Percentiles rank a stretch among this genome's conserved stretches.
phyloP scores from a whole-genome alignment of 2,113 vertebrate species.

The Entelurus aequoreus region DNA sequence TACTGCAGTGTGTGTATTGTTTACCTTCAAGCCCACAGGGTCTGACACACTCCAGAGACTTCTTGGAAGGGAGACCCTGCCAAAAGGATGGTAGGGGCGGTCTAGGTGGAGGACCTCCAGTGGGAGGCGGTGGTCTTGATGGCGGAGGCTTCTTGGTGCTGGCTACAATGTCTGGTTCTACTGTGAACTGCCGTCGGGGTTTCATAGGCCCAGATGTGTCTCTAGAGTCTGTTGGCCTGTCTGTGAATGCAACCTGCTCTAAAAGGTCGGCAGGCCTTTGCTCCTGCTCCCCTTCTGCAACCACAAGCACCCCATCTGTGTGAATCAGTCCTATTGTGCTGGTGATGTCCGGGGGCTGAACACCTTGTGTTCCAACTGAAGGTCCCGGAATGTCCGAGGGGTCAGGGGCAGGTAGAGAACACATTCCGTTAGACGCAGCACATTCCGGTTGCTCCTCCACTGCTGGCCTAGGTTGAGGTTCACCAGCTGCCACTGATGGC shows the following conservation, averaged over 20 bases:
- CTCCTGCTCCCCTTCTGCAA: constrained; percentile 50
- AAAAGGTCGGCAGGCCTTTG: constrained; percentile 68
- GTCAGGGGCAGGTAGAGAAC: constrained; percentile 18
- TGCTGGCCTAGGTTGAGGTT: constrained; percentile 21
- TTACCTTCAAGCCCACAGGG: constrained; percentile 82
- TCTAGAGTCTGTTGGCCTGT: constrained; percentile 53
- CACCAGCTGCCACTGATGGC: constrained; percentile 12
- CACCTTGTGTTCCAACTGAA: constrained; percentile 19
- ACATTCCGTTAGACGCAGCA: constrained; percentile 27
- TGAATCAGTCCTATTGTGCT: constrained; percentile 53
- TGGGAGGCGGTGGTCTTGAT: constrained; percentile 82
- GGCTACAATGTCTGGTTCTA: constrained; percentile 94
- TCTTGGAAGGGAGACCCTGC: constrained; percentile 83
- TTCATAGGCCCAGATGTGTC: constrained; percentile 80
- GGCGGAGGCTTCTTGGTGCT: constrained; percentile 94
- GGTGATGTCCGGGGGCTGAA: constrained; percentile 71
- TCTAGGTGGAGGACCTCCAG: constrained; percentile 81
- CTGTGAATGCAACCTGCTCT: constrained; percentile 65
- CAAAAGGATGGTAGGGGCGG: constrained; percentile 84
- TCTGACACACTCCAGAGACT: constrained; percentile 82
- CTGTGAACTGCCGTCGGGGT: constrained; percentile 83
- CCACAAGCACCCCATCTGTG: constrained; percentile 15
- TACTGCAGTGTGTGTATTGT: background rate
- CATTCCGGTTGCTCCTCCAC: constrained; percentile 30
- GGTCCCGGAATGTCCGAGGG: constrained; percentile 19